Conservation (phyloP, 2,797 vertebrate species). For the Erithacus rubecula region DNA sequence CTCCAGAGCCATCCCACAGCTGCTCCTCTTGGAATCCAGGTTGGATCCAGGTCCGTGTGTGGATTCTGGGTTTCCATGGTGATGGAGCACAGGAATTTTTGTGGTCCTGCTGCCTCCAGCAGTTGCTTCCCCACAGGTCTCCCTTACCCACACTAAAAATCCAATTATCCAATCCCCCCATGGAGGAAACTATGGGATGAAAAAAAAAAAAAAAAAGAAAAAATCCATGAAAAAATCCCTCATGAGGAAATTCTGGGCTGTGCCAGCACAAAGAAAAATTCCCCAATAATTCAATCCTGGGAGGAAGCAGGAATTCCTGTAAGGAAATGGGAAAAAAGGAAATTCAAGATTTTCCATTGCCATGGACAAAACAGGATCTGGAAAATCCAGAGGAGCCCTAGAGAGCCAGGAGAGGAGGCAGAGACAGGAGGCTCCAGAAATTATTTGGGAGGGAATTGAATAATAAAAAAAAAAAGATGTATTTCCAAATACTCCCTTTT, state of each 20-base stretch:
- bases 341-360: not conserved
- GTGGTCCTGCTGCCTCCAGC: not conserved
- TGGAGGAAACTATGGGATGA: not conserved
- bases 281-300: not conserved
- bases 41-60: not conserved
- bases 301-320: not conserved
- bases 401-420: not conserved
- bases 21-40: no score
- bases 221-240: not conserved
- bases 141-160: not conserved
- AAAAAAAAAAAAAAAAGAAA: no score
- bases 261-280: not conserved
- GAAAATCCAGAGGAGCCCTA: not conserved
- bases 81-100: not conserved
- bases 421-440: not conserved
- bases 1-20: not conserved
- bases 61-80: constrained; percentile 58
- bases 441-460: no score
- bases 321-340: not conserved
- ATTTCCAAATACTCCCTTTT: not conserved
- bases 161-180: not conserved
- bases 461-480: not conserved
- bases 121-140: not conserved
- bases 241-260: not conserved
- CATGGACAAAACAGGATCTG: fast-evolving